Conservation (phyloP, 2,888 invertebrate species). For the Papilio elwesi region DNA sequence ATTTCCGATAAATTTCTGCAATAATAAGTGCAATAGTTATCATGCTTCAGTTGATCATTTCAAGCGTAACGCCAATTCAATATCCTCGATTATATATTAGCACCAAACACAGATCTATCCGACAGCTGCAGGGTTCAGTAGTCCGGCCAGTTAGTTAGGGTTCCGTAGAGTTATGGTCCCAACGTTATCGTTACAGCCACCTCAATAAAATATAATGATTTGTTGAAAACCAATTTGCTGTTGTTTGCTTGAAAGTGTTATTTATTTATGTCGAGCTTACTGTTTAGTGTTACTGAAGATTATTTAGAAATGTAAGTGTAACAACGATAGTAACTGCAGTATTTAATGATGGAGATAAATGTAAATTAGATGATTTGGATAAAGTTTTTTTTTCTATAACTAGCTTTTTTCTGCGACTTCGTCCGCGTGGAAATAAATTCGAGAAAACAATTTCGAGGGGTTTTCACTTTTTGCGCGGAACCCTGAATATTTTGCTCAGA, state of each 20-base stretch:
- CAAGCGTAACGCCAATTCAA: constrained; percentile 21
- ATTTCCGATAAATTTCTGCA: neutral
- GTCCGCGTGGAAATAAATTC: too few relatives aligned
- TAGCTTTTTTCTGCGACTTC: too few relatives aligned
- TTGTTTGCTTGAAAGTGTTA: constrained; percentile 67
- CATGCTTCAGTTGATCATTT: constrained; percentile 7
- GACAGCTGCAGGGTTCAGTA: constrained; percentile 51
- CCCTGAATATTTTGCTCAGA: too few relatives aligned
- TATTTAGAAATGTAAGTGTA: too few relatives aligned
- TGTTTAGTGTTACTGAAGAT: neutral
- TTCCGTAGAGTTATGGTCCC: constrained; percentile 70
- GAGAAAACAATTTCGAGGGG: too few relatives aligned
- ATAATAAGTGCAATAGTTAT: neutral
- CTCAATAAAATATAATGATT: constrained; percentile 81
- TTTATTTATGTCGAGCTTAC: constrained; percentile 54
- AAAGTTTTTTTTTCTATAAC: too few relatives aligned
- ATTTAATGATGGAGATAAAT: too few relatives aligned
- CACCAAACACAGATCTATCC: constrained; percentile 50
- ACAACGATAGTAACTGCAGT: too few relatives aligned
- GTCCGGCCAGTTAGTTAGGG: constrained; percentile 71
- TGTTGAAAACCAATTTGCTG: constrained; percentile 77
- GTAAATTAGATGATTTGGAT: too few relatives aligned
- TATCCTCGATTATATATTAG: constrained; percentile 47
- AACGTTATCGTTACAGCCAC: constrained; percentile 62
- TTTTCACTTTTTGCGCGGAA: too few relatives aligned